A percentile compares a stretch with the other conserved stretches of the same genome.
Conservation (phyloP, 2,113 vertebrate genomes). For the Ivindomyrus marchei region DNA sequence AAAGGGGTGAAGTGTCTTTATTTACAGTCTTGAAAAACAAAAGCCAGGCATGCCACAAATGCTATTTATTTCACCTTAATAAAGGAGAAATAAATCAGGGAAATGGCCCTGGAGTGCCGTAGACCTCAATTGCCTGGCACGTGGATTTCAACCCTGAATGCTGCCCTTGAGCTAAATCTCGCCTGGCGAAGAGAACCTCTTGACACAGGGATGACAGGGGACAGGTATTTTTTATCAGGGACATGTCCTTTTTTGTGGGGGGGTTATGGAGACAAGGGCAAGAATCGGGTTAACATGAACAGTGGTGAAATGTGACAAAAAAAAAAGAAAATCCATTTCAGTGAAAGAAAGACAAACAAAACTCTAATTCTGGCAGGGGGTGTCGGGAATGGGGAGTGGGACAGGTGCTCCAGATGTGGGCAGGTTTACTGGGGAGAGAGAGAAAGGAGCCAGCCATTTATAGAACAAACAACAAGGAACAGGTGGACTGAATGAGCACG, state of each 20-base stretch:
- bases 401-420: neutral
- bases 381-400: neutral
- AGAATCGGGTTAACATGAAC: neutral
- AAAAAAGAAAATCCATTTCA: neutral
- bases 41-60: neutral
- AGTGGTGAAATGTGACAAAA: neutral
- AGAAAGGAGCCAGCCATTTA: neutral
- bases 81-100: neutral
- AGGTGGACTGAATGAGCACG: neutral
- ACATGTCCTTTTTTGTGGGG: neutral
- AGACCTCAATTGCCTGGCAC: neutral
- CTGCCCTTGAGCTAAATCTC: neutral
- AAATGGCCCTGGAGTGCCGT: neutral
- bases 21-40: neutral
- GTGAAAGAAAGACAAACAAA: neutral
- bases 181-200: neutral
- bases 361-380: neutral
- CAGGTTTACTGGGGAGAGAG: neutral
- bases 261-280: neutral
- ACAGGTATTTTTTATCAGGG: neutral
- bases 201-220: neutral
- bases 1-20: neutral
- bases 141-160: conserved; percentile 1
- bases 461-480: neutral
- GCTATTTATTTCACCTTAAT: neutral